Conservation (phyloP, 2,888 invertebrate species). For the Ecliptopera silaceata region DNA sequence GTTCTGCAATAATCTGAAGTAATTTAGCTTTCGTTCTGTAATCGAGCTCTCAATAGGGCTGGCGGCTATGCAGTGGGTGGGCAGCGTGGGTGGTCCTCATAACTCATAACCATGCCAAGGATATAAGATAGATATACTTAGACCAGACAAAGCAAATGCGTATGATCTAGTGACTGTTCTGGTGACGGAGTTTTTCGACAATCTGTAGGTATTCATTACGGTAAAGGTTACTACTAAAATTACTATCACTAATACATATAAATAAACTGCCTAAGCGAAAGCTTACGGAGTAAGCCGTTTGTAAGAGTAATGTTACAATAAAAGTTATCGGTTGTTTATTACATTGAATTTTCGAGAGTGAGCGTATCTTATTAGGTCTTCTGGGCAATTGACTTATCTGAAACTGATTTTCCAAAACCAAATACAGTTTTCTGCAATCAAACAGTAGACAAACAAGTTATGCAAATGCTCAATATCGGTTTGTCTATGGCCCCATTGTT, state of each 20-base stretch:
- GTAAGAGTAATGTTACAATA: too few relatives aligned
- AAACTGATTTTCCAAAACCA: too few relatives aligned
- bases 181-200: not conserved
- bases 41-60: constrained; percentile 19
- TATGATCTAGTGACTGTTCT: not conserved
- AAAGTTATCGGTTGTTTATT: too few relatives aligned
- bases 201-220: too few relatives aligned
- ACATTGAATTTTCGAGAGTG: too few relatives aligned
- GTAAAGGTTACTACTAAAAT: too few relatives aligned
- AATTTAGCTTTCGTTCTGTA: constrained; percentile 17
- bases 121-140: constrained; percentile 1
- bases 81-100: constrained; percentile 26
- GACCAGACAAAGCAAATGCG: not conserved
- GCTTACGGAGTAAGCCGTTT: too few relatives aligned
- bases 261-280: too few relatives aligned
- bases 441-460: constrained; percentile 31
- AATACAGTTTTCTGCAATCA: not conserved
- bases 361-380: too few relatives aligned
- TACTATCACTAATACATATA: too few relatives aligned
- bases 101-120: constrained; percentile 29
- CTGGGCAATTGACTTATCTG: too few relatives aligned
- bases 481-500: constrained; percentile 55
- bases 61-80: constrained; percentile 23
- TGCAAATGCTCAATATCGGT: constrained; percentile 45
- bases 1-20: constrained; percentile 9